Evolutionary conservation across 2,797 vertebrate species (phyloP).

Genomic region (Hylomyscus alleni): DNA sequence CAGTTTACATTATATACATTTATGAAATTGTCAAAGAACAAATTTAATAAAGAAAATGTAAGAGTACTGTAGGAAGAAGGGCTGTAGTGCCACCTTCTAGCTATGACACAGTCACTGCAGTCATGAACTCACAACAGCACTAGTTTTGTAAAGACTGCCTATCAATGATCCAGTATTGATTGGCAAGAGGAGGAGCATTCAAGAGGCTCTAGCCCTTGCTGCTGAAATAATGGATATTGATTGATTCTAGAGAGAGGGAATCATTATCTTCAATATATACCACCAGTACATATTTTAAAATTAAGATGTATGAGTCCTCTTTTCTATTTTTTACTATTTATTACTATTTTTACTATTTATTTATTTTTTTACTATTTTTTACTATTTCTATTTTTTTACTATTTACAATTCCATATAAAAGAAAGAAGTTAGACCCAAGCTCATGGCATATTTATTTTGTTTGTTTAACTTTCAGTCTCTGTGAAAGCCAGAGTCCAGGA

Average conservation of each 20-base stretch:
- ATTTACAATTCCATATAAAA: background rate
- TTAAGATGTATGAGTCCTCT: background rate
- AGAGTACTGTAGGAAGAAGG: background rate
- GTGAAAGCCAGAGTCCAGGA: background rate
- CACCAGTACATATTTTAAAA: background rate
- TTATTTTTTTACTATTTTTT: background rate
- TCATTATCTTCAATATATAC: background rate
- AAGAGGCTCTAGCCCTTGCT: too few species aligned
- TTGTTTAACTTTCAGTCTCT: background rate
- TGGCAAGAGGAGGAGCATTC: background rate
- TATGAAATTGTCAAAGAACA: background rate
- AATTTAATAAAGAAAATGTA: background rate
- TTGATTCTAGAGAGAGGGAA: background rate
- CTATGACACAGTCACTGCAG: too few species aligned
- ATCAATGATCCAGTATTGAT: background rate
- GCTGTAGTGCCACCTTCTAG: background rate
- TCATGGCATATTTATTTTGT: background rate
- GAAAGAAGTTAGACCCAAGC: background rate
- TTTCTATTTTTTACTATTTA: background rate
- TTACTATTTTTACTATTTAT: background rate
- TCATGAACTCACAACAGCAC: background rate
- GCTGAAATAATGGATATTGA: background rate
- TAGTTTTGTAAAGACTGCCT: too few species aligned
- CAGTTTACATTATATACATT: background rate
- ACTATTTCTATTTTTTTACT: background rate